Conservation (phyloP, 2,797 vertebrate genomes). For the Tenualosa thibaudeaui region DNA sequence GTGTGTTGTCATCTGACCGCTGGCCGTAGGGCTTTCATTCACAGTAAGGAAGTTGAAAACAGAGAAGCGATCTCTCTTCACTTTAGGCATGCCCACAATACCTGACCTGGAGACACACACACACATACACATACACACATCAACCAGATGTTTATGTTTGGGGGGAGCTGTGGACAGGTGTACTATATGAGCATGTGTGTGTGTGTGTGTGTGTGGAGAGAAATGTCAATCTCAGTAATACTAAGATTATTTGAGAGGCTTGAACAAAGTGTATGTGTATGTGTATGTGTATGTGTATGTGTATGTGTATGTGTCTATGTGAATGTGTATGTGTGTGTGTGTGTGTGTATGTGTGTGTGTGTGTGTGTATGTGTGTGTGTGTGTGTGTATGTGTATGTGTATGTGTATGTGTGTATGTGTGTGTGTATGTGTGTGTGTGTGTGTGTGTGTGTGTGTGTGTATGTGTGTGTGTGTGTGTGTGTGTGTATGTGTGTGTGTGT, state of each 20-base stretch:
- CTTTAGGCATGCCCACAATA: conserved; percentile 84
- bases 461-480: not conserved
- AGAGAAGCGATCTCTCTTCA: conserved; percentile 94
- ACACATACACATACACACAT: conserved; percentile 35
- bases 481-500: not conserved
- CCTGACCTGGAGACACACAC: conserved; percentile 73
- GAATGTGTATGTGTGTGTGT: not conserved
- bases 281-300: not conserved
- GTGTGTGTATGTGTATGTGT: too few species aligned
- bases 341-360: not conserved
- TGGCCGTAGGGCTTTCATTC: not conserved
- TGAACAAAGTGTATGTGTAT: too few species aligned
- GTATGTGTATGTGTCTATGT: conserved; percentile 4
- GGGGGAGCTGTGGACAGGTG: too few species aligned
- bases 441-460: too few species aligned
- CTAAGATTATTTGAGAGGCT: too few species aligned
- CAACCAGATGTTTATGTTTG: too few species aligned
- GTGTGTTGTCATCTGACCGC: not conserved
- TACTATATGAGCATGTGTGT: too few species aligned
- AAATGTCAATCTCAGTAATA: too few species aligned
- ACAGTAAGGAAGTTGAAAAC: conserved; percentile 93
- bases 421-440: not conserved
- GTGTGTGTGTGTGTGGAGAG: too few species aligned
- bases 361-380: not conserved
- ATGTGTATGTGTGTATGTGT: conserved; percentile 1